These are phyloP conservation scores for Apamea anceps DNA, from an alignment of 2,888 invertebrate genomes.

Conservation along the genomic window DNA sequence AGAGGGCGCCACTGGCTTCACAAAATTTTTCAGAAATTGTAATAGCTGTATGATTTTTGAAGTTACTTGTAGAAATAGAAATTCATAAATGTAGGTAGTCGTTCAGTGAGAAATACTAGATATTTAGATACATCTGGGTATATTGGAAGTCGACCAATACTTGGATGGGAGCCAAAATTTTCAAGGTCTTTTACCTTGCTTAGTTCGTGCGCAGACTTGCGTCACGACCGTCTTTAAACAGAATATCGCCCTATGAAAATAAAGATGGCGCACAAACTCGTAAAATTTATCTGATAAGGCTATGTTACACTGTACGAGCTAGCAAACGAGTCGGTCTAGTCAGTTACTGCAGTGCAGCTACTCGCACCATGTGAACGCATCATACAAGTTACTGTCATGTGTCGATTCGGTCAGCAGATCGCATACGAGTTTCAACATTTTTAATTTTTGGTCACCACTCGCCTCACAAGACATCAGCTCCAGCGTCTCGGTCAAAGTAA, in stretches of 20 bases:
- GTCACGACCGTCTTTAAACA: not conserved
- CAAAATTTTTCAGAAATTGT: not conserved
- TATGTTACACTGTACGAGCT: not conserved
- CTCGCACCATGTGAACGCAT: not conserved
- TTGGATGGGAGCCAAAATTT: conserved; percentile 15
- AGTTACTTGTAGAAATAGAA: not conserved
- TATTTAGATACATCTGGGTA: conserved; percentile 11
- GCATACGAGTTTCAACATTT: not conserved
- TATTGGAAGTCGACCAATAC: conserved; percentile 3
- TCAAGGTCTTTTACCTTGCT: not conserved
- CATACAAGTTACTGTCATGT: not conserved
- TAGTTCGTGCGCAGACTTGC: not conserved
- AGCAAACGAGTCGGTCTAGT: not conserved
- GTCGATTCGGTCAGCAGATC: not conserved
- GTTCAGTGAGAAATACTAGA: not conserved
- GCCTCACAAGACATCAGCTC: not conserved
- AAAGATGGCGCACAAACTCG: not conserved
- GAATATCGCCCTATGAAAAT: too few species aligned
- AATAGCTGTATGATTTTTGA: not conserved
- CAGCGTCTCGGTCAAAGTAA: not conserved
- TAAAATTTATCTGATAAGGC: fast-evolving
- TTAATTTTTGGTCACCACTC: not conserved
- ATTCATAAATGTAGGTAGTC: not conserved
- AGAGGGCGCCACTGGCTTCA: not conserved
- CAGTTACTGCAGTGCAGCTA: not conserved